phyloP scores from a whole-genome alignment of 2,113 vertebrate genomes.

The Phalacrocorax pelagicus region DNA sequence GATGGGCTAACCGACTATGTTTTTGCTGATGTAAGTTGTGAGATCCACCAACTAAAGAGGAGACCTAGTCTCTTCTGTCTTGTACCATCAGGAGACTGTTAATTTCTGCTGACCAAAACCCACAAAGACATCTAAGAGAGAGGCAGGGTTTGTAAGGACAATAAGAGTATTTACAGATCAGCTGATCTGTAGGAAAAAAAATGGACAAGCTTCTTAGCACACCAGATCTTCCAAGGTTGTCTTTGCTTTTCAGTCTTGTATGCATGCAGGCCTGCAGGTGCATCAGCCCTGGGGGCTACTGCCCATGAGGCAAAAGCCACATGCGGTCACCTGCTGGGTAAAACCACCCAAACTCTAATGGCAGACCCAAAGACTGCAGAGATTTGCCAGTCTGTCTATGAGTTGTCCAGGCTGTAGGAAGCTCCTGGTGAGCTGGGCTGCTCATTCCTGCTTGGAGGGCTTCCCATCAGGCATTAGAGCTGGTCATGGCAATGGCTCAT shows the following conservation, averaged over 20 bases:
- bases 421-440: neutral
- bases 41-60: neutral
- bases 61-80: neutral
- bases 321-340: neutral
- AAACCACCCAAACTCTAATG: neutral
- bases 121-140: rapidly evolving
- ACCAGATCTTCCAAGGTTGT: neutral
- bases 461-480: neutral
- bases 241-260: neutral
- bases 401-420: neutral
- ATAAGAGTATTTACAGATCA: neutral
- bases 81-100: neutral
- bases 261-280: neutral
- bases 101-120: neutral
- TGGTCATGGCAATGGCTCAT: neutral
- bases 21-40: neutral
- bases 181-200: neutral
- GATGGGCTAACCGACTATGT: neutral
- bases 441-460: neutral
- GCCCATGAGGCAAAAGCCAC: neutral
- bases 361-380: neutral
- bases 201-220: neutral
- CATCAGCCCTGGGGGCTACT: neutral
- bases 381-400: neutral
- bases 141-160: neutral